phyloP scores from a whole-genome alignment of 2,888 invertebrate genomes.

The Tillus elongatus region DNA sequence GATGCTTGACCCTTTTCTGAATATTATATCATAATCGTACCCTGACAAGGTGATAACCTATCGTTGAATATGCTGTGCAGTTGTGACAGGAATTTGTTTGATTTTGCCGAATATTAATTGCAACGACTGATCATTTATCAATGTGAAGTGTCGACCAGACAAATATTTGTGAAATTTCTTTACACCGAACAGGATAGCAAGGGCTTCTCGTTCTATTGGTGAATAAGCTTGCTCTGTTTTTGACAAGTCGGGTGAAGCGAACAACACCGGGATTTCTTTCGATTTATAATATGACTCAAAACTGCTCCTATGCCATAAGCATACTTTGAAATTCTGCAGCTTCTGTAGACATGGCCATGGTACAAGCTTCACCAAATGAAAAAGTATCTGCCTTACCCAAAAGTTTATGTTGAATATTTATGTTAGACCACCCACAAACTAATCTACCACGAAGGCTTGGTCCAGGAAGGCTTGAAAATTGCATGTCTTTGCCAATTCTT shows the following conservation, averaged over 20 bases:
- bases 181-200: no score
- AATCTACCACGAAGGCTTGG: background rate
- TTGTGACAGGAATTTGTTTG: no score
- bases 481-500: background rate
- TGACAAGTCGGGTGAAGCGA: conserved; percentile 16
- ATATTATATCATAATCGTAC: no score
- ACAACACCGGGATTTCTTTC: conserved; percentile 18
- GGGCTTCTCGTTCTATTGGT: conserved; percentile 14
- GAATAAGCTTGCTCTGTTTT: conserved; percentile 13
- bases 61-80: no score
- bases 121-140: conserved; percentile 19
- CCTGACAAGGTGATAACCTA: no score
- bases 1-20: conserved; percentile 13
- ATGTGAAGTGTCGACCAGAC: conserved; percentile 15
- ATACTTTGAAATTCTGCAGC: no score
- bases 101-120: conserved; percentile 20
- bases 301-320: conserved; percentile 23
- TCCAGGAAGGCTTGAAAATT: background rate
- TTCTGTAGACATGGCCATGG: no score
- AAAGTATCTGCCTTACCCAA: no score
- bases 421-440: no score
- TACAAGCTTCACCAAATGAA: no score
- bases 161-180: conserved; percentile 17
- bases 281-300: conserved; percentile 20
- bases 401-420: no score